Evolutionary conservation across 23 tunicate species (phyloP), one percentile per base, ranked within the genome.

Genomic region (Trididemnum clinides): DNA sequence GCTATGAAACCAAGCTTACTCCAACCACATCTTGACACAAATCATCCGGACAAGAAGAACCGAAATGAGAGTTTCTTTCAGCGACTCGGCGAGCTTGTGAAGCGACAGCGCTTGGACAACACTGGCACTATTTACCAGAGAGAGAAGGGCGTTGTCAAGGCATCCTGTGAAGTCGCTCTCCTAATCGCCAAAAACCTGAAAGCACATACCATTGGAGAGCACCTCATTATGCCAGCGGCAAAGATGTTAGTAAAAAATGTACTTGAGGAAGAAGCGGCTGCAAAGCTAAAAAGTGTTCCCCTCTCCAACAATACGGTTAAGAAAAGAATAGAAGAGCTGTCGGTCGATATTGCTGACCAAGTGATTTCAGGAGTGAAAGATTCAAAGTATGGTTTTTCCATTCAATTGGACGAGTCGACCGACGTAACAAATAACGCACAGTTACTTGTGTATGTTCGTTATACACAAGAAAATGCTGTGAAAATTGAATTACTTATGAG

Each of bases 91-190:
- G 86, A 82, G 86, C 73, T 73, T 78, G 86, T 72, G 57, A 82
- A 82, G 80, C 57, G 86, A 57, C 86, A 82, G 82, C 86, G 86
- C 82, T 82, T n/a, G 86, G 86, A 72, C 86, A 82, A 82, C 29
- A 82, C 86, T 82, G 80, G 86, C 86, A 74, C 69, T 18, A 58
- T 82, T 29, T 72, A 44, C 86, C 86, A 82, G 86, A n/a, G n/a
- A n/a, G n/a, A n/a, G n/a, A n/a, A n/a, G 77, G 22, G 77, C 10
- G 28, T 82, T 82, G 57, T 82, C 29, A 72, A 82, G 35, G 86
- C 86, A 72, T 82, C 86, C 37, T 71, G 35, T 82, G 86, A 82
- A 82, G 86, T 73, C 86, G 82, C 32, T 34, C 35, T 79, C 80
- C 27, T 54, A 84, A 44, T n/a, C n/a, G 88, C 88, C 77, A 84